Evolutionary conservation across 2,797 vertebrate genomes (phyloP), one percentile per base, ranked within the genome.

Genomic region (Potorous gilbertii): DNA sequence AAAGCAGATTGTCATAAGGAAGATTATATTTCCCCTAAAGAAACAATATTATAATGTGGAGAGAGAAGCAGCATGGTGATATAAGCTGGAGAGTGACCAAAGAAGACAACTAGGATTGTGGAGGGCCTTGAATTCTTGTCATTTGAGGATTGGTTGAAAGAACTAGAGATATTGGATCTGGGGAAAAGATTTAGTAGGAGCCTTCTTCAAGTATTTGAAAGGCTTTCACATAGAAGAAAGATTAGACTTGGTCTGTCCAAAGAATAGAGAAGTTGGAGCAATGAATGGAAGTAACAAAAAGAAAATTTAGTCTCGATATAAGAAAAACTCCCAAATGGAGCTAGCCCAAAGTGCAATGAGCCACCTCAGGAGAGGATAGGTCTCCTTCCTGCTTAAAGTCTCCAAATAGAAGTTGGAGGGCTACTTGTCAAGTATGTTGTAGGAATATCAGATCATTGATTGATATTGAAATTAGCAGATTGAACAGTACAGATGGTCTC

Each of bases 1-100:
- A 57, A 87, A 91, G 92, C 54, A 87, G 91, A 59, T 97, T 74
- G 55, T 91, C 81, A 91, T 90, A 95, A 94, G 96, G 93, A 81
- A 54, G 62, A 93, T 92, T 57, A 87, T 50, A 55, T 90, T 95
- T 97, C 95, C 40, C 66, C 92, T 93, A 56, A 56, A n/a, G 91
- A 96, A 96, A 90, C 59, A 92, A 2, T 56, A 91, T 94, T 94
- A 56, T 56, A 93, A 93, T 62, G 74, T 87, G 74, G 40, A 50
- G 74, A 50, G 40, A 24, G 8, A 46, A 24, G 40, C 21, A 81
- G 21, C 24, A 50, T 87, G 40, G 21, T 50, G 74, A 50, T 87
- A 50, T 87, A 46, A 46, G 74, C 40, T 87, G 74, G 74, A 87
- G 40, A 87, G 24, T 87, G 46, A 27, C 40, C 74, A 87, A 24